Conservation (phyloP, 2,113 vertebrate species). For the Dissostichus mawsoni region DNA sequence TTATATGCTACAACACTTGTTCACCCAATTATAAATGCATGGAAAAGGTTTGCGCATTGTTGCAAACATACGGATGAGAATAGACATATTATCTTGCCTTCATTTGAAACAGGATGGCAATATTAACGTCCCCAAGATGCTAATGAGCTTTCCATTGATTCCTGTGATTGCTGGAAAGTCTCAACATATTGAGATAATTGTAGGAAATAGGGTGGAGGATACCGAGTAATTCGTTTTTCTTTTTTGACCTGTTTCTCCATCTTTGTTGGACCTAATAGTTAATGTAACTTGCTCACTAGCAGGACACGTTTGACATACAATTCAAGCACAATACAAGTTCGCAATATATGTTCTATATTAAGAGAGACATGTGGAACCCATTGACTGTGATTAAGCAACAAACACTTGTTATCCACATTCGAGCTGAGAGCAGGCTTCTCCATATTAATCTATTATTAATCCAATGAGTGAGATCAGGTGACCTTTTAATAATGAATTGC, state of each 20-base stretch:
- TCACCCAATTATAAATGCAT: neutral
- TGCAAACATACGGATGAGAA: neutral
- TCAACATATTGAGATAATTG: conserved; percentile 38
- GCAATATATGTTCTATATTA: neutral
- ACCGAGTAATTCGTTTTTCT: neutral
- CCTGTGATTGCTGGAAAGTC: conserved; percentile 23
- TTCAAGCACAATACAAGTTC: neutral
- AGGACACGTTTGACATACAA: neutral
- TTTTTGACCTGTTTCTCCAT: neutral
- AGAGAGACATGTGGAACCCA: neutral
- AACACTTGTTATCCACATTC: conserved; percentile 34
- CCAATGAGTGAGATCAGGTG: conserved; percentile 54
- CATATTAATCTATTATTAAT: conserved; percentile 79
- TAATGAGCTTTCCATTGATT: conserved; percentile 54
- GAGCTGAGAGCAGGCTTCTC: conserved; percentile 47
- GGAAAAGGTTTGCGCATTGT: neutral
- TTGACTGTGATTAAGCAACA: conserved; percentile 43
- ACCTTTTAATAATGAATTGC: conserved; percentile 67
- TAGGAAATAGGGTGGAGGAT: conserved; percentile 27
- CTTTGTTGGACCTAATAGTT: neutral
- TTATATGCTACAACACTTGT: neutral
- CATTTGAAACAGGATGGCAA: neutral
- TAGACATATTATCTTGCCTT: neutral
- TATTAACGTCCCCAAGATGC: conserved; percentile 10
- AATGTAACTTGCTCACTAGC: neutral